Evolutionary conservation across 2,888 invertebrate species (phyloP).

Genomic region (Drosophila meridiana): DNA sequence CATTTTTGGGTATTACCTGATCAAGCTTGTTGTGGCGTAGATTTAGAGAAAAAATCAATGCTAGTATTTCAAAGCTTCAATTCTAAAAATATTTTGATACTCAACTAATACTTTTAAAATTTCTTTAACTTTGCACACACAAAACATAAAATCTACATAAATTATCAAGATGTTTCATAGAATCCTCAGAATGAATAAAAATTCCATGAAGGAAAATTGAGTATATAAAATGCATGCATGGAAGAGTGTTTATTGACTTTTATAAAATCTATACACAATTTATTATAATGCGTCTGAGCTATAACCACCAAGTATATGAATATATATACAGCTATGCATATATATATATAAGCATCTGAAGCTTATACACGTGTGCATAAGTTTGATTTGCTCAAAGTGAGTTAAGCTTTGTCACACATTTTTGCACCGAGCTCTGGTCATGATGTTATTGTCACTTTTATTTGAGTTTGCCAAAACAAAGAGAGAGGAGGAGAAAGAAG

Average conservation of each 20-base stretch:
- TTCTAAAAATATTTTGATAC: background rate
- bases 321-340: background rate
- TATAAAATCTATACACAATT: background rate
- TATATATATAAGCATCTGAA: background rate
- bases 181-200: background rate
- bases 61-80: background rate
- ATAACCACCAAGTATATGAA: background rate
- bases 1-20: too few relatives aligned
- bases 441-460: conserved; percentile 54
- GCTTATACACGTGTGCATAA: background rate
- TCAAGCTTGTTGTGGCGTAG: too few relatives aligned
- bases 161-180: background rate
- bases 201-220: background rate
- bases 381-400: conserved; percentile 21
- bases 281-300: background rate
- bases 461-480: conserved; percentile 34
- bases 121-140: background rate
- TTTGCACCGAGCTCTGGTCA: conserved; percentile 26
- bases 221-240: background rate
- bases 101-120: background rate
- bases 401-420: conserved; percentile 14
- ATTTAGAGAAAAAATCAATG: too few relatives aligned
- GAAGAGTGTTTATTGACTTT: background rate
- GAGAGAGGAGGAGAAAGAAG: too few relatives aligned
- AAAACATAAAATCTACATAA: background rate